phyloP scores from a whole-genome alignment of 2,888 invertebrate genomes.

The Cheilosia vulpina region DNA sequence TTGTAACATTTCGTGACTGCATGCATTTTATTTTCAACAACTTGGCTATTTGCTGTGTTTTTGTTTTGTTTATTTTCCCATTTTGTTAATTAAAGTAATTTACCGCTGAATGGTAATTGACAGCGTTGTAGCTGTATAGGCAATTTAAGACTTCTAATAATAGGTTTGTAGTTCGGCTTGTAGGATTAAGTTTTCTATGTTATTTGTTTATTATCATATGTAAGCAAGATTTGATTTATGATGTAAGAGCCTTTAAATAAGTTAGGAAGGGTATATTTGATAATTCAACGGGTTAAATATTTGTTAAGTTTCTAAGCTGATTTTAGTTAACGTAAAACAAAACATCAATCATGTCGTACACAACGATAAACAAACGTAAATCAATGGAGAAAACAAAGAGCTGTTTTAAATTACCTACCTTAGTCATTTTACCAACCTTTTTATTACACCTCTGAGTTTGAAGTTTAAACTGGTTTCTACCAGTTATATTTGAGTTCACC shows the following conservation, averaged over 20 bases:
- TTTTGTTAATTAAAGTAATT: slow-evolving; percentile 45
- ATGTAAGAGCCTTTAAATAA: neutral
- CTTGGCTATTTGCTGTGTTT: neutral
- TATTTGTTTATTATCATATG: neutral
- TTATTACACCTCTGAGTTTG: no score
- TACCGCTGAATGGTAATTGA: slow-evolving; percentile 31
- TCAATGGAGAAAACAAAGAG: no score
- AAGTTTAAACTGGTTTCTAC: no score
- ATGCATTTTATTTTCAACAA: slow-evolving; percentile 1
- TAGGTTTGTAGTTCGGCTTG: neutral
- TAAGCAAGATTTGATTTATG: neutral
- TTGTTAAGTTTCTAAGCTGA: no score
- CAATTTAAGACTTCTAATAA: slow-evolving; percentile 3
- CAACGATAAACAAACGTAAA: no score
- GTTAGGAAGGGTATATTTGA: neutral
- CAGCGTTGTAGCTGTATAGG: slow-evolving; percentile 3
- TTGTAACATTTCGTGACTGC: slow-evolving; percentile 50
- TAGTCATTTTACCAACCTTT: no score
- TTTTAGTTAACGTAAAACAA: no score
- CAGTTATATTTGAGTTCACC: neutral
- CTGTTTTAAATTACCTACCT: no score
- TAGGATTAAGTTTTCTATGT: neutral
- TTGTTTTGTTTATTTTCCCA: slow-evolving; percentile 6
- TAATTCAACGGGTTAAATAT: no score
- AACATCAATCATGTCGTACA: no score